A percentile compares a stretch with the other conserved stretches of the same genome.
These are phyloP conservation scores for Heteromurus nitidus DNA, from an alignment of 2,888 invertebrate species.

Conservation along the genomic window DNA sequence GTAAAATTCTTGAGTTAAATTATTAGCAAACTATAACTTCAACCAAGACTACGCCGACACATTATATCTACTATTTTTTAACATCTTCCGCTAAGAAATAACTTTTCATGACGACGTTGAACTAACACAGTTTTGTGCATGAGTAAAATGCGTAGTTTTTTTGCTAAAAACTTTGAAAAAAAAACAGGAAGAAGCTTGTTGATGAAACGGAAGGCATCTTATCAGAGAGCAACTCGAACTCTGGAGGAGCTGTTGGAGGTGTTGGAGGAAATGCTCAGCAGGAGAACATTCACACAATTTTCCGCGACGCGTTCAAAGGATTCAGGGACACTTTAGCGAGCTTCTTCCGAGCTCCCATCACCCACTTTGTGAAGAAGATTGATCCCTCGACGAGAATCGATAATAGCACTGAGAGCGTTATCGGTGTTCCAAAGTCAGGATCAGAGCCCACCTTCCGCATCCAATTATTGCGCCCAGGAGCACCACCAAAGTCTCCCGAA, in stretches of 20 bases:
- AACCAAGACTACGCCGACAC: too few species aligned
- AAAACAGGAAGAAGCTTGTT: constrained; percentile 21
- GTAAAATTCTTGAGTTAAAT: too few species aligned
- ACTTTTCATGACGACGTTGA: background rate
- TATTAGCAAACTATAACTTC: too few species aligned
- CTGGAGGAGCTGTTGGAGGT: background rate
- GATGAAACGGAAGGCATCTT: constrained; percentile 27
- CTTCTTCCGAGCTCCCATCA: constrained; percentile 57
- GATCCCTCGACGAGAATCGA: constrained; percentile 22
- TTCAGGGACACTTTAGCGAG: constrained; percentile 61
- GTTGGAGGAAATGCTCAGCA: background rate
- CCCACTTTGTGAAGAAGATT: constrained; percentile 45
- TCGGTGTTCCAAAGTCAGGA: constrained; percentile 31
- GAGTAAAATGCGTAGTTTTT: too few species aligned
- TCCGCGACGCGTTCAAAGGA: constrained; percentile 59
- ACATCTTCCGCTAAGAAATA: background rate
- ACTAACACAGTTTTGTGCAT: too few species aligned
- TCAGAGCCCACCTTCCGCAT: constrained; percentile 41
- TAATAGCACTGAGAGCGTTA: constrained; percentile 45
- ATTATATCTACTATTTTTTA: background rate
- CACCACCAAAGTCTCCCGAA: background rate
- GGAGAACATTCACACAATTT: constrained; percentile 41
- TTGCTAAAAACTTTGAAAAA: too few species aligned
- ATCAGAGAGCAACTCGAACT: constrained; percentile 12
- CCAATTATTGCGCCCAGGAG: constrained; percentile 27